phyloP scores from a whole-genome alignment of 2,888 invertebrate genomes.

The Habroteleia sp. region DNA sequence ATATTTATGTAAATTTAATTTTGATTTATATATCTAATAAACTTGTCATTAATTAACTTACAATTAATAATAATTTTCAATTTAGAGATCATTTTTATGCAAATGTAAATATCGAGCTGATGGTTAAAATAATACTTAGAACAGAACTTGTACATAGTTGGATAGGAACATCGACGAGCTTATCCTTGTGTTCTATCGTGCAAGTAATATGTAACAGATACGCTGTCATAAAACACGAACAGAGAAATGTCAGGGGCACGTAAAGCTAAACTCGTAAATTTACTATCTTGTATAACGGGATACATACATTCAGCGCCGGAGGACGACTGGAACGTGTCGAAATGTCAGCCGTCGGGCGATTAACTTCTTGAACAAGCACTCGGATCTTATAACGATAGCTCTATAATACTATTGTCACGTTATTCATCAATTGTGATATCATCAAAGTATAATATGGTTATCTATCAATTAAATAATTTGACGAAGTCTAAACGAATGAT shows the following conservation, averaged over 20 bases:
- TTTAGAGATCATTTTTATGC: too few relatives aligned
- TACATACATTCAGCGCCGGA: slow-evolving; percentile 31
- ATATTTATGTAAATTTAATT: too few relatives aligned
- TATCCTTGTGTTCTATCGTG: slow-evolving; percentile 28
- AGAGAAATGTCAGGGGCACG: slow-evolving; percentile 57
- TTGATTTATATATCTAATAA: too few relatives aligned
- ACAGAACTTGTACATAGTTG: not conserved
- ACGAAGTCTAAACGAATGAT: slow-evolving; percentile 5
- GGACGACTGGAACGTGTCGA: slow-evolving; percentile 60
- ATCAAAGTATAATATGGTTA: slow-evolving; percentile 41
- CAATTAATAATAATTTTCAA: too few relatives aligned
- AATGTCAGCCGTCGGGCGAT: slow-evolving; percentile 55
- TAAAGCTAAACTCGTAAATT: slow-evolving; percentile 66
- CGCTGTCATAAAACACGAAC: slow-evolving; percentile 59
- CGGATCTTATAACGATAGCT: slow-evolving; percentile 50
- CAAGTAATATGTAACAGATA: slow-evolving; percentile 47
- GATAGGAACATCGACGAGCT: slow-evolving; percentile 14
- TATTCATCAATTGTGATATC: slow-evolving; percentile 44
- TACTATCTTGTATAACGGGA: slow-evolving; percentile 49
- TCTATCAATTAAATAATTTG: slow-evolving; percentile 38
- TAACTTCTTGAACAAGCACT: slow-evolving; percentile 58
- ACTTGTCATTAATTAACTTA: too few relatives aligned
- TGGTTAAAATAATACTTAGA: slow-evolving; percentile 1
- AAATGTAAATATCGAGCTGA: too few relatives aligned
- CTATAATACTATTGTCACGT: slow-evolving; percentile 55